Conservation (phyloP, 2,888 invertebrate genomes). For the Aleiodes leptofemur region DNA sequence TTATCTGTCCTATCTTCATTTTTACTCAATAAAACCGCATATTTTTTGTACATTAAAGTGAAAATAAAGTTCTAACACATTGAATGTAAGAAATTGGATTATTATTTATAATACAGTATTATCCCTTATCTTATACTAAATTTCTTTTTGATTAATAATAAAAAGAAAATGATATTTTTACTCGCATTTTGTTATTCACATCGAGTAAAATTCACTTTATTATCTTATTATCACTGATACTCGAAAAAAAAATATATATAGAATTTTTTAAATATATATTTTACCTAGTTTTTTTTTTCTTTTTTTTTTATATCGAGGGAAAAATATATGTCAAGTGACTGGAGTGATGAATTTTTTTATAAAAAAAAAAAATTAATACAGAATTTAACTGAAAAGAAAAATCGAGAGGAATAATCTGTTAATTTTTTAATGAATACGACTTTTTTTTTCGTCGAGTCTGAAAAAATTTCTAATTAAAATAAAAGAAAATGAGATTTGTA, state of each 20-base stretch:
- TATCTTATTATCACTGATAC: conserved; percentile 19
- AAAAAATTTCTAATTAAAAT: too few relatives aligned
- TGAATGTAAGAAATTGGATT: conserved; percentile 56
- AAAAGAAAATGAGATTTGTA: too few relatives aligned
- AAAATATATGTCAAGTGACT: too few relatives aligned
- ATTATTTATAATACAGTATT: conserved; percentile 63
- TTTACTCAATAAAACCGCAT: too few relatives aligned
- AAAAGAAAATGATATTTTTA: conserved; percentile 41
- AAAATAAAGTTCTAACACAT: too few relatives aligned
- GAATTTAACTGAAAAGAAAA: too few relatives aligned
- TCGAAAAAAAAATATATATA: conserved; percentile 34
- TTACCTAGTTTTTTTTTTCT: neutral
- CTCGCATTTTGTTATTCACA: conserved; percentile 27
- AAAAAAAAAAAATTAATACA: conserved; percentile 20
- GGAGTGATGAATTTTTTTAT: too few relatives aligned
- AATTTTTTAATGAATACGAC: too few relatives aligned
- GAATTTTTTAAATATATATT: conserved; percentile 35
- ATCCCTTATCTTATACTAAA: conserved; percentile 35
- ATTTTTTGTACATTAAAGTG: too few relatives aligned
- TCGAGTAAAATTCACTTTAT: neutral
- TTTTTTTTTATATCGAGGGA: neutral
- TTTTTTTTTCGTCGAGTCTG: too few relatives aligned
- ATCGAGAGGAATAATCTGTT: too few relatives aligned
- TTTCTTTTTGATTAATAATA: conserved; percentile 39
- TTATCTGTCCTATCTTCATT: too few relatives aligned